phyloP scores from a whole-genome alignment of 2,113 vertebrate species.

The Casuarius casuarius region DNA sequence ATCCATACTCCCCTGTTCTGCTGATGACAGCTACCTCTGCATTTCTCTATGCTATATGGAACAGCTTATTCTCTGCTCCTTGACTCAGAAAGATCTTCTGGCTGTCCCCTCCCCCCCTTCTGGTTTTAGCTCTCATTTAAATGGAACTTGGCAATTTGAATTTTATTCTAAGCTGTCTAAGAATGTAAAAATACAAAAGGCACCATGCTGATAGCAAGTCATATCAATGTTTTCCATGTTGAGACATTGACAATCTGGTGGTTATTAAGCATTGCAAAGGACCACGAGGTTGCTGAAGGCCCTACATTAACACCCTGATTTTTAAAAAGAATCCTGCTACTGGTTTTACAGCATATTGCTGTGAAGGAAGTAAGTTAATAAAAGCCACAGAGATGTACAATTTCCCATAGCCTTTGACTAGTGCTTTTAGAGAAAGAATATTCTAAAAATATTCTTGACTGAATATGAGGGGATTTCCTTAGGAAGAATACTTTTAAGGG shows the following conservation, averaged over 20 bases:
- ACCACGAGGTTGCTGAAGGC: neutral
- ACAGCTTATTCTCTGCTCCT: neutral
- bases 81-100: neutral
- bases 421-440: conserved; percentile 16
- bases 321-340: neutral
- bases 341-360: conserved; percentile 8
- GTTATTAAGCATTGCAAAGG: neutral
- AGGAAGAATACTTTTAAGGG: neutral
- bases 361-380: conserved; percentile 58
- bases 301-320: neutral
- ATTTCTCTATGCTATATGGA: neutral
- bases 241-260: neutral
- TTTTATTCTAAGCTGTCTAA: neutral
- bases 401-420: conserved; percentile 61
- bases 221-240: neutral
- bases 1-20: neutral
- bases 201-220: neutral
- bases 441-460: neutral
- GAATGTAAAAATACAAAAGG: neutral
- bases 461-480: conserved; percentile 64
- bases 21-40: neutral
- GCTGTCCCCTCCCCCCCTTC: no score
- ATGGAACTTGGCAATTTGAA: neutral
- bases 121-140: neutral
- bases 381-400: conserved; percentile 43